Evolutionary conservation across 2,888 invertebrate species (phyloP), one percentile per base, ranked within the genome.

Genomic region (Heliothis peltigera): DNA sequence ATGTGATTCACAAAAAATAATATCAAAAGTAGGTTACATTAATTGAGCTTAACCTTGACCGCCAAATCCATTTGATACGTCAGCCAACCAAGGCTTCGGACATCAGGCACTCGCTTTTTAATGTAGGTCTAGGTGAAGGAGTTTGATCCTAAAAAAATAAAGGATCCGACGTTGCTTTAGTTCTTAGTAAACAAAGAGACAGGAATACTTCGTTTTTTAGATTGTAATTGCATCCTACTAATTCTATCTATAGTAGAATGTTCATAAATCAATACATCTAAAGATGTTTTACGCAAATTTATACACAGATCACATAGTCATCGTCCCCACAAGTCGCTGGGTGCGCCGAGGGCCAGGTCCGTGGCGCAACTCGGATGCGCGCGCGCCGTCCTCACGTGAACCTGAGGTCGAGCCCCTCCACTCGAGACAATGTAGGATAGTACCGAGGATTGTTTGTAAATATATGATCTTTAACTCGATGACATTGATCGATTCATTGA

Each of bases 311-410:
- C 77, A 73, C 77, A 78, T 52, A 57, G 15, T 46, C 51, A 51
- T 59, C 42, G 53, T 54, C 42, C 35, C 42, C 44, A 44, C 42
- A 28, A 43, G 12, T 53, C 39, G 64, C 71, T 69, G 68, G 74
- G 78, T 75, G 57, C 70, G 79, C 64, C 65, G 32, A 80, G 81
- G 76, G 84, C 82, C 69, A 83, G 74, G 81, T 87, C 65, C 65
- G 70, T 75, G 70, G 70, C 72, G 81, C 57, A 79, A 81, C n/a
- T 68, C 66, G 78, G 83, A 84, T 84, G 86, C 83, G 82, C 79
- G 70, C 72, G 72, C 77, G 79, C 75, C 82, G 84, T 84, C 86
- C 84, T 87, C 85, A 83, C 70, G 63, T 80, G 28, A n/a, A 39
- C 15, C 51, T 43, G 64, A 88, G 89, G 89, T 85, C 87, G 64